Evolutionary conservation across 2,888 invertebrate genomes (phyloP), one percentile per base, ranked within the genome.

Genomic region (Agrochola circellaris): DNA sequence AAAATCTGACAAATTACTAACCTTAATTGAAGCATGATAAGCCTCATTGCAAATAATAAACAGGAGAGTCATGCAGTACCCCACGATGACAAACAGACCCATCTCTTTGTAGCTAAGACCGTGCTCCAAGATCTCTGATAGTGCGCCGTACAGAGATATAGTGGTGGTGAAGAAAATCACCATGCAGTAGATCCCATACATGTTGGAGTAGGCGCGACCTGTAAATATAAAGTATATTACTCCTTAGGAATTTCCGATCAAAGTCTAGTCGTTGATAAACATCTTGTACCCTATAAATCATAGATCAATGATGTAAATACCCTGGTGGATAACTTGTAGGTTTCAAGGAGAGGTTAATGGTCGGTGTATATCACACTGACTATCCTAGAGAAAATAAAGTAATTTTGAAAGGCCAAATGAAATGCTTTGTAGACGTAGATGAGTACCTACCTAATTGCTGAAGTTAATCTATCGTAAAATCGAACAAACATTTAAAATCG

Each of bases 11-110:
- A 2, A 48, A n/a, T 13, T 42, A 76, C 94, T 94, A 91, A 97
- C 97, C 94, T 97, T 97, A 68, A 97, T 95, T 2, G 97, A 97
- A 76, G 98, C 97, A 90, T 97, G 97, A 91, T 98, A 97, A 9
- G 98, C 98, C 89, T 98, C 98, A 90, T 98, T 98, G 92, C 98
- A 98, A 83, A 98, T 98, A 79, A 98, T 97, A 89, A 97, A 98
- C 51, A 98, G 94, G 66, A 98, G 93, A 5, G 97, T 97, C 97
- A 98, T 97, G 92, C 98, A 98, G 88, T 98, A 98, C 66, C 97
- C 97, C 4, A 98, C 97, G 69, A 98, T 98, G 67, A 98, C 97
- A 84, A 98, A 97, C 42, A 98, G 94, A 0, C 98, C 98, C 88
- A 97, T 97, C 91, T 98, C 98, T 89, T 98, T 98, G 89, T 97